A percentile compares a stretch with the other conserved stretches of the same genome.
Evolutionary conservation across 2,888 invertebrate genomes (phyloP).

Genomic region (Eremobia ochroleuca): DNA sequence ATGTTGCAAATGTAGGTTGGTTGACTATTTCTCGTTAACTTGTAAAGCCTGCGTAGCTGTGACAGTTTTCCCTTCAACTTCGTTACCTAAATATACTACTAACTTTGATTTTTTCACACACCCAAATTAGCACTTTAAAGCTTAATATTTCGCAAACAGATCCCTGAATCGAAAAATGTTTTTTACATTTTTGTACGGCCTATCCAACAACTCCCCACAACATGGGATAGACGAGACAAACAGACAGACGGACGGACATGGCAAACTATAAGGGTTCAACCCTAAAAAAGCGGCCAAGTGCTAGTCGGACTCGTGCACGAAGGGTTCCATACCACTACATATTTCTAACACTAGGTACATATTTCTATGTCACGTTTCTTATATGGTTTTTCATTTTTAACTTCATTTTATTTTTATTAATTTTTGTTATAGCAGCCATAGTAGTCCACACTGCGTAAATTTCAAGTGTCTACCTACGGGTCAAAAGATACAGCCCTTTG

Average conservation of each 20-base stretch:
- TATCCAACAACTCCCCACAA: not conserved
- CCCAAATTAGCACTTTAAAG: not conserved
- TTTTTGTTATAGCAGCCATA: no score
- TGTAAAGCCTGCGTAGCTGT: not conserved
- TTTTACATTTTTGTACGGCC: not conserved
- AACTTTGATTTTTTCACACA: not conserved
- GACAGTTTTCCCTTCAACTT: not conserved
- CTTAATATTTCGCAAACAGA: not conserved
- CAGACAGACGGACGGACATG: not conserved
- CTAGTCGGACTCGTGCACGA: not conserved
- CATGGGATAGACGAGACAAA: not conserved
- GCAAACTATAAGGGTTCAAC: not conserved
- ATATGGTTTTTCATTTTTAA: not conserved
- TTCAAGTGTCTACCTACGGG: no score
- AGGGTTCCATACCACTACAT: not conserved
- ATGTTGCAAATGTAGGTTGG: not conserved
- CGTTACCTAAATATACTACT: not conserved
- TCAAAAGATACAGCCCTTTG: no score
- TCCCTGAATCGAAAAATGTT: not conserved
- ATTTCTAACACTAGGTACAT: not conserved
- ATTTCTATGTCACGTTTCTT: not conserved
- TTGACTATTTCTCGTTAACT: not conserved
- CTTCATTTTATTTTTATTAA: not conserved
- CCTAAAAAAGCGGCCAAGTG: not conserved
- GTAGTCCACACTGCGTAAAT: no score